A percentile compares a stretch with the other conserved stretches of the same genome.
phyloP scores from a whole-genome alignment of 2,797 vertebrate genomes.

The Darevskia mixta region DNA sequence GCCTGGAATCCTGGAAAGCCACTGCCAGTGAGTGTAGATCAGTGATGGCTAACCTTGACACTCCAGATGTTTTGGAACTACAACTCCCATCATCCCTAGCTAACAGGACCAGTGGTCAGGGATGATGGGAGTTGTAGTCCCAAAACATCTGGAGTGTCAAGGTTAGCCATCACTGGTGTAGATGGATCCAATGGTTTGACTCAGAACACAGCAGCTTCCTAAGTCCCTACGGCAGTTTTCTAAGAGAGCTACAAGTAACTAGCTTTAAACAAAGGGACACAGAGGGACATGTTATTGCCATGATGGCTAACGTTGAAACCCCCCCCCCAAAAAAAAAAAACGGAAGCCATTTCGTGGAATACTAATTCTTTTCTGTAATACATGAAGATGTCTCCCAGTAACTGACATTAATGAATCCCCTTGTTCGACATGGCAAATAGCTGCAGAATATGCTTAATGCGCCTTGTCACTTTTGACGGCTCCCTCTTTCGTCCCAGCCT shows the following conservation, averaged over 20 bases:
- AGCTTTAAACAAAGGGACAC: conserved; percentile 5
- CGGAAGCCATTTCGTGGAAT: conserved; percentile 6
- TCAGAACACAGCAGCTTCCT: too few relatives aligned
- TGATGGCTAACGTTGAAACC: background rate
- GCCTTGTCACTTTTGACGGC: conserved; percentile 41
- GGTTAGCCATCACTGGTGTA: too few relatives aligned
- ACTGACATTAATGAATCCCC: conserved; percentile 30
- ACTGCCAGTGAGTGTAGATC: too few relatives aligned
- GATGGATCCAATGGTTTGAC: too few relatives aligned
- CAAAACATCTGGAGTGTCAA: too few relatives aligned
- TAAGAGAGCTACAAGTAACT: background rate
- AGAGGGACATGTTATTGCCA: conserved; percentile 11
- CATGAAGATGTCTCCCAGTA: conserved; percentile 14
- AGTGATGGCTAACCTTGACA: too few relatives aligned
- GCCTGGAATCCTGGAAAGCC: too few relatives aligned
- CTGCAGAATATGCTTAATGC: conserved; percentile 27
- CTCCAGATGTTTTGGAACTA: too few relatives aligned
- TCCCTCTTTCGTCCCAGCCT: conserved; percentile 50
- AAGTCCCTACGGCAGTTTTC: too few relatives aligned
- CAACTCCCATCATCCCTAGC: too few relatives aligned
- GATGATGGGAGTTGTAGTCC: too few relatives aligned
- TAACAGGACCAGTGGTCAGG: too few relatives aligned
- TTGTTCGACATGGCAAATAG: conserved; percentile 7
- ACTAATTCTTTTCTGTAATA: background rate
- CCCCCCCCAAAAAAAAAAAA: background rate